Conservation (phyloP, 2,888 invertebrate genomes). For the Keiferia lycopersicella region DNA sequence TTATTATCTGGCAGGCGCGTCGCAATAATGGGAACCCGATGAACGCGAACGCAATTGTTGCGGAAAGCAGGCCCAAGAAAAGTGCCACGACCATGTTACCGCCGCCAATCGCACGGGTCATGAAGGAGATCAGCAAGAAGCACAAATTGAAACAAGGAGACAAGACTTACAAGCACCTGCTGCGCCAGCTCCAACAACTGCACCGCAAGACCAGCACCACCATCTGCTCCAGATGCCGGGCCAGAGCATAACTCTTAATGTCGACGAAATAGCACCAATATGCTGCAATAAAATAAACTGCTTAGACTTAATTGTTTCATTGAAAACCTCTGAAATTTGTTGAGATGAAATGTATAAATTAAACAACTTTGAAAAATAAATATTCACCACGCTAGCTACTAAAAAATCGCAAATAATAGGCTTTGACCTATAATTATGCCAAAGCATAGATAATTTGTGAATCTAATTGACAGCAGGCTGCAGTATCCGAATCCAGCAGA, state of each 20-base stretch:
- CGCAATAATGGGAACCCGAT: not conserved
- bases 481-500: not conserved
- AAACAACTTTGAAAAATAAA: too few relatives aligned
- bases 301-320: not conserved
- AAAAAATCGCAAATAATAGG: too few relatives aligned
- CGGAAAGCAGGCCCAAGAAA: not conserved
- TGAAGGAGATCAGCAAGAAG: not conserved
- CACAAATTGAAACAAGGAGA: not conserved
- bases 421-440: too few relatives aligned
- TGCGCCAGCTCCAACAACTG: not conserved
- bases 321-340: not conserved
- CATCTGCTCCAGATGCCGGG: not conserved
- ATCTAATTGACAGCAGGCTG: too few relatives aligned
- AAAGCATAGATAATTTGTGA: too few relatives aligned
- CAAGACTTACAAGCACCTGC: not conserved
- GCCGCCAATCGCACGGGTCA: not conserved
- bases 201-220: constrained; percentile 14
- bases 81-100: not conserved
- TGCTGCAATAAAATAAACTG: not conserved
- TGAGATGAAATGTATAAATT: too few relatives aligned
- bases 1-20: constrained; percentile 18
- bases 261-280: not conserved
- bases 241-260: constrained; percentile 4
- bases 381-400: too few relatives aligned
- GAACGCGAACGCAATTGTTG: not conserved